Evolutionary conservation across 23 tunicate species (phyloP).

Genomic region (Aplidium turbinatum): DNA sequence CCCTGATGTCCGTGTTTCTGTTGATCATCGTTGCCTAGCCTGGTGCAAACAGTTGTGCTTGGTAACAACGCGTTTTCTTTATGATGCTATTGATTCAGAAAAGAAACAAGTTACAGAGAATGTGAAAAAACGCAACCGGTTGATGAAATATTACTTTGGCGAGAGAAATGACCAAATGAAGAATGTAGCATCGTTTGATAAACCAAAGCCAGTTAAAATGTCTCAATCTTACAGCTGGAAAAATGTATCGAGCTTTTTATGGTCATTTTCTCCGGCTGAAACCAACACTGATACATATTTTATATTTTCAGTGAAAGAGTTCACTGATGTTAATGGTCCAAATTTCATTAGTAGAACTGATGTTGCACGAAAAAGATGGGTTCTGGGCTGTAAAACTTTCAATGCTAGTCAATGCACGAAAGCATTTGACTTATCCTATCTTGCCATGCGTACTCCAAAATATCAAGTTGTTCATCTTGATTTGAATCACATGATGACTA

Average conservation of each 20-base stretch:
- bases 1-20: constrained; percentile 55
- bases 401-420: constrained; percentile 28
- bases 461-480: constrained; percentile 38
- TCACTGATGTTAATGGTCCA: constrained; percentile 9
- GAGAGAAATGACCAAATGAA: constrained; percentile 16
- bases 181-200: neutral
- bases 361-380: constrained; percentile 50
- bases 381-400: constrained; percentile 44
- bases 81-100: constrained; percentile 41
- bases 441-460: constrained; percentile 9
- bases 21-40: constrained; percentile 85
- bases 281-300: constrained; percentile 49
- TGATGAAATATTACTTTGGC: constrained; percentile 49
- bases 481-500: constrained; percentile 2
- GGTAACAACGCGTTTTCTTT: constrained; percentile 59
- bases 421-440: constrained; percentile 49
- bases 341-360: constrained; percentile 42
- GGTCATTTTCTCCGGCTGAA: constrained; percentile 30
- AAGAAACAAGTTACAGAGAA: constrained; percentile 52
- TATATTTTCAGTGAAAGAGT: constrained; percentile 26
- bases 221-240: constrained; percentile 26
- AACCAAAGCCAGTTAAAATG: constrained; percentile 31
- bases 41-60: constrained; percentile 91
- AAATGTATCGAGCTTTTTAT: constrained; percentile 14
- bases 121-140: constrained; percentile 16